Percentiles rank a stretch among this genome's conserved stretches.
phyloP scores from a whole-genome alignment of 2,888 invertebrate species.

The Aromia moschata region DNA sequence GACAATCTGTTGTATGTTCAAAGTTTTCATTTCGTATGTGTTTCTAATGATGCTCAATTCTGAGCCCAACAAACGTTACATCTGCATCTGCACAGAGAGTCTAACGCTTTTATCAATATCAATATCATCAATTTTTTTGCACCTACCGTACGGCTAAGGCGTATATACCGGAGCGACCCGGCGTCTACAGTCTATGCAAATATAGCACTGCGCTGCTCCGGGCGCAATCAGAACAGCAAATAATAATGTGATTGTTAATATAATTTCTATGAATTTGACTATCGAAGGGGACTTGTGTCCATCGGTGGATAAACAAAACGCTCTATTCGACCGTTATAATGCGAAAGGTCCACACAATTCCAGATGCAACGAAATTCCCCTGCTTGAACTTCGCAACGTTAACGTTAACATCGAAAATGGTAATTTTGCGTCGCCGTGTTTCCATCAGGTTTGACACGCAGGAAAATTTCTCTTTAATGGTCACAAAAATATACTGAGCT shows the following conservation, averaged over 20 bases:
- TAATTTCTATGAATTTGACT: constrained; percentile 63
- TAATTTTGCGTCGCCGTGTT: too few species aligned
- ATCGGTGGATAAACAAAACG: constrained; percentile 53
- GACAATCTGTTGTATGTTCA: too few species aligned
- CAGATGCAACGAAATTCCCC: constrained; percentile 51
- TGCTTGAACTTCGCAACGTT: constrained; percentile 39
- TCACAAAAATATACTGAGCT: too few species aligned
- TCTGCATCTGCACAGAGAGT: too few species aligned
- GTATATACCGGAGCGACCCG: not conserved
- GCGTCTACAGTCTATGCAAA: constrained; percentile 31
- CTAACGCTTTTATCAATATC: too few species aligned
- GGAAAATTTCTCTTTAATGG: too few species aligned
- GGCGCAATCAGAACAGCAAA: constrained; percentile 61
- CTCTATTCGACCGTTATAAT: constrained; percentile 57
- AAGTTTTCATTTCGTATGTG: too few species aligned
- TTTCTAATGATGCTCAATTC: too few species aligned
- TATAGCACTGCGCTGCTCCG: too few species aligned
- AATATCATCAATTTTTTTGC: not conserved
- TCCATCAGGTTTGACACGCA: too few species aligned
- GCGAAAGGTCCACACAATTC: constrained; percentile 58
- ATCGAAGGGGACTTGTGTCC: constrained; percentile 55
- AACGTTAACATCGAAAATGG: constrained; percentile 36
- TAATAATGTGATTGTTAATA: constrained; percentile 63
- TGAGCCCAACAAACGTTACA: too few species aligned
- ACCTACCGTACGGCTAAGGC: constrained; percentile 1